Conservation (phyloP, 2,797 vertebrate genomes). For the Pogoniulus pusillus region DNA sequence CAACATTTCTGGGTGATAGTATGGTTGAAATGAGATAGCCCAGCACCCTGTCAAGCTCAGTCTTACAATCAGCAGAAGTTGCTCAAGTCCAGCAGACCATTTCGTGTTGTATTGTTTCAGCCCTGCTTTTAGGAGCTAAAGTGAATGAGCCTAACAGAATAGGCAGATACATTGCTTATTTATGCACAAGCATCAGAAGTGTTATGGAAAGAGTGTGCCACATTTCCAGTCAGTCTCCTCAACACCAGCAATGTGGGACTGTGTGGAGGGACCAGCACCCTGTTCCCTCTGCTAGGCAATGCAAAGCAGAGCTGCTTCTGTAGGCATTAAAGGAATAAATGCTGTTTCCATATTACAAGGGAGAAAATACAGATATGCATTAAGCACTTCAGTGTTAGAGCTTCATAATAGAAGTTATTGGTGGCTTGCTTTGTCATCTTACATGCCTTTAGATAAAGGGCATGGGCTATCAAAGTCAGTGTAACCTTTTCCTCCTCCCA, state of each 20-base stretch:
- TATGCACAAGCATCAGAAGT: background rate
- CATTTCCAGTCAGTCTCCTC: background rate
- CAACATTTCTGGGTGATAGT: too few relatives aligned
- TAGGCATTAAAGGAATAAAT: background rate
- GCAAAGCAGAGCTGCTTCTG: background rate
- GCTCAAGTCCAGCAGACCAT: background rate
- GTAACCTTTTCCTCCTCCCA: background rate
- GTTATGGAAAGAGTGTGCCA: background rate
- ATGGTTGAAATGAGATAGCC: too few relatives aligned
- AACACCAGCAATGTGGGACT: rapidly evolving
- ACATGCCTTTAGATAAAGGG: background rate
- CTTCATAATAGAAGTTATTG: background rate
- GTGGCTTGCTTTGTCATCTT: background rate
- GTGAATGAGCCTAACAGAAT: background rate
- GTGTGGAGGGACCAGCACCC: background rate
- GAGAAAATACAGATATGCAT: conserved; percentile 1
- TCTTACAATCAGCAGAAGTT: too few relatives aligned
- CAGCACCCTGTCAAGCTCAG: too few relatives aligned
- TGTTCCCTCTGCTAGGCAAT: background rate
- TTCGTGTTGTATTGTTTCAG: too few relatives aligned
- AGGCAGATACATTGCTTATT: background rate
- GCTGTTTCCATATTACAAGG: background rate
- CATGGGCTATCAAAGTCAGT: conserved; percentile 5
- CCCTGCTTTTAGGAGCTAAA: background rate
- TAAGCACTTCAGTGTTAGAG: background rate